Base-by-base conservation (phyloP, 2,113 vertebrate species). In the Dolichallabes microphthalmus region DNA sequence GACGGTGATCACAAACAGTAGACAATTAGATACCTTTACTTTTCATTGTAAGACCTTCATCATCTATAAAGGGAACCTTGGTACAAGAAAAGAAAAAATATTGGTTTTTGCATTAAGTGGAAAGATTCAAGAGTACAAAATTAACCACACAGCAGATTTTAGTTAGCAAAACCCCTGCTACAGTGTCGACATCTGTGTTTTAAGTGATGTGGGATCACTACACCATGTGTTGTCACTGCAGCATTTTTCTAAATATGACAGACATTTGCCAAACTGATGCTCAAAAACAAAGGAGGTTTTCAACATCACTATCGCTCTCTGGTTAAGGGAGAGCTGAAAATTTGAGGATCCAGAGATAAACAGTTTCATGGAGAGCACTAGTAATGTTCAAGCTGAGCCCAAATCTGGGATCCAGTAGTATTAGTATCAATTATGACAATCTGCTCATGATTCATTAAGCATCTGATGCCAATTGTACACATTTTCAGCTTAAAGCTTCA, bases 1-100 rank as follows among this genome's bases (percentile, higher is more conserved):
- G n/a, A 35, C 1, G 0, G 71, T 22, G 39, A 45, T 45, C 55
- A 80, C 20, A 78, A 20, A 82, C 71, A 66, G 30, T 39, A 55
- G 17, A 66, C 61, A 57, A 27, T 30, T 74, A 69, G 79, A 82
- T 82, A 57, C 78, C 88, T 85, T 73, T 80, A 66, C 11, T 87
- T 78, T 88, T 91, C 86, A 88, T 75, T 0, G 88, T 86, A 5
- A 91, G 87, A 30, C 85, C 85, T 6, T 86, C 91, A 39, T 91
- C 91, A 15, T 91, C 90, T 58, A 77, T 57, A 92, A 86, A 5
- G 89, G 90, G 14, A 89, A 86, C 90, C 6, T 45, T 60, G 11
- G 11, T 7, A 71, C 19, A 80, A 22, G n/a, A 9, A 19, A 32
- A 77, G 6, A 19, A 64, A 64, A 64, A 63, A 30, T 9, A 17